These are phyloP conservation scores for Sceloporus tristichus DNA, from an alignment of 2,113 vertebrate species.

Conservation along the genomic window DNA sequence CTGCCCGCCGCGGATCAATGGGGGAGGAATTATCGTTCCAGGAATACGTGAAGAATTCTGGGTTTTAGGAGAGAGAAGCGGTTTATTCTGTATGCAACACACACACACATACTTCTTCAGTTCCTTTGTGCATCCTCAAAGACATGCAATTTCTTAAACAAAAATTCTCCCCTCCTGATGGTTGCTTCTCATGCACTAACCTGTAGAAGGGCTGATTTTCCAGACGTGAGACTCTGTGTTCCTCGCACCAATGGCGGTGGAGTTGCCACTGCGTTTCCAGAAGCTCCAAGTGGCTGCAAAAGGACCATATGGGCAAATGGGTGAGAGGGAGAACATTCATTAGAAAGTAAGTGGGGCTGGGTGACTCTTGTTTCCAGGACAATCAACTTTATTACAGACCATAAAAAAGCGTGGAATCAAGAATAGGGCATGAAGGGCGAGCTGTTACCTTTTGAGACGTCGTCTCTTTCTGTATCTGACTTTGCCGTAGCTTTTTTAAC, in stretches of 20 bases:
- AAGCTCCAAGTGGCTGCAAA: slow-evolving; percentile 78
- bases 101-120: too few relatives aligned
- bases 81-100: neutral
- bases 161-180: neutral
- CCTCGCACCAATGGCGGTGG: slow-evolving; percentile 93
- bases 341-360: too few relatives aligned
- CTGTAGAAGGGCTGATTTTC: slow-evolving; percentile 91
- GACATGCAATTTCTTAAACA: neutral
- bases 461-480: slow-evolving; percentile 95
- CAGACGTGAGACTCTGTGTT: slow-evolving; percentile 84
- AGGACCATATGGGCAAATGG: neutral
- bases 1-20: slow-evolving; percentile 92
- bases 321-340: neutral
- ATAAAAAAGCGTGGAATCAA: neutral
- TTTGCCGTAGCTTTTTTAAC: slow-evolving; percentile 95
- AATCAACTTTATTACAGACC: neutral
- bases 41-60: slow-evolving; percentile 81
- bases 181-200: slow-evolving; percentile 72
- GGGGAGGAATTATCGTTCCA: slow-evolving; percentile 93
- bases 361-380: too few relatives aligned
- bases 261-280: slow-evolving; percentile 84
- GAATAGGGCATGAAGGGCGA: neutral
- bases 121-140: too few relatives aligned
- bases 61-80: neutral
- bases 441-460: slow-evolving; percentile 86